phyloP scores from a whole-genome alignment of 2,113 vertebrate species.

The Passer domesticus region DNA sequence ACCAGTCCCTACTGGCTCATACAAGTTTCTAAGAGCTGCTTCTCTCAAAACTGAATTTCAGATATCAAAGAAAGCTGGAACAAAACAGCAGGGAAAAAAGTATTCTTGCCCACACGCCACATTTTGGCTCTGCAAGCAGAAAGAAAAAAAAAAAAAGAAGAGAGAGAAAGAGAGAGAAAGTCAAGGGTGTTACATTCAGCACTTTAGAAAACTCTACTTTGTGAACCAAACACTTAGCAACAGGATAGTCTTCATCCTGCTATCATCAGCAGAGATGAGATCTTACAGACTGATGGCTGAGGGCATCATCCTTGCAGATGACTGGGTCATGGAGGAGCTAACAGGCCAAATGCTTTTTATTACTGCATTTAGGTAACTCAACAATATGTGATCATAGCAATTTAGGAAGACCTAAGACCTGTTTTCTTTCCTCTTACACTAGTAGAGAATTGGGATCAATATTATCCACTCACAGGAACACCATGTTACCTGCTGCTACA shows the following conservation, averaged over 20 bases:
- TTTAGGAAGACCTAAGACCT: not conserved
- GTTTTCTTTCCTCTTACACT: not conserved
- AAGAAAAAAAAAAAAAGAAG: not conserved
- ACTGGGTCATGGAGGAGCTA: not conserved
- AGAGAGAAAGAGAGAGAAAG: not conserved
- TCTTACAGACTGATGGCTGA: not conserved
- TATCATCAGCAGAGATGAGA: not conserved
- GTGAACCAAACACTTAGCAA: not conserved
- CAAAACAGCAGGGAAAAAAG: not conserved
- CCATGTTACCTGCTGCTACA: not conserved
- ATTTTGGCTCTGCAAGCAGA: slow-evolving; percentile 33
- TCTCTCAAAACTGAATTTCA: not conserved
- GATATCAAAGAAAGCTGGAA: not conserved
- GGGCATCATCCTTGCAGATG: not conserved
- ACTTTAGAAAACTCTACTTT: not conserved
- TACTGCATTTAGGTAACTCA: not conserved
- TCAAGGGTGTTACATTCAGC: not conserved
- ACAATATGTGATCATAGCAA: not conserved
- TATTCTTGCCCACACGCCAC: slow-evolving; percentile 54
- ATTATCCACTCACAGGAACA: not conserved
- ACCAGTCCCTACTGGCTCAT: not conserved
- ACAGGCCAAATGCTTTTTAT: not conserved
- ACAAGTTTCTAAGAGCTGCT: not conserved
- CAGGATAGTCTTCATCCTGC: not conserved
- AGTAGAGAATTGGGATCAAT: not conserved